Base-by-base conservation (phyloP, 2,888 invertebrate genomes). In the Abrostola tripartita region DNA sequence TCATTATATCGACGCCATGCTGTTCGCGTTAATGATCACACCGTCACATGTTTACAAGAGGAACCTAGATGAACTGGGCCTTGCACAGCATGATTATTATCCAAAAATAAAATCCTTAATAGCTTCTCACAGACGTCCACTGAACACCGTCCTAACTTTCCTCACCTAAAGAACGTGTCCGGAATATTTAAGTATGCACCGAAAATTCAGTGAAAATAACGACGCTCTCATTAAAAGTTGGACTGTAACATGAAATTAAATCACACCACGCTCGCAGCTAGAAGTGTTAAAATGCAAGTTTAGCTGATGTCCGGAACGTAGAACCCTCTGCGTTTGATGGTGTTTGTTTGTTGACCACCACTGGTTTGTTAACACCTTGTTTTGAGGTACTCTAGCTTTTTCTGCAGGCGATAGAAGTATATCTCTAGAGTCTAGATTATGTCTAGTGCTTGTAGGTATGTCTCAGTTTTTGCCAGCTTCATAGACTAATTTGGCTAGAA, bases 151-250 rank as follows among this genome's bases (percentile, higher is more conserved):
- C 70, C 58, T 44, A 62, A 63, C 50, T 55, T 62, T 14, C 37
- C 37, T 11, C 51, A 14, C 52, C 24, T 7, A 58, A 58, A 36
- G 44, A 55, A 58, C 49, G 56, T 52, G 63, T 24, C 37, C 41
- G 63, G 74, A 68, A 73, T 72, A 65, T 60, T 68, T 41, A 60
- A 58, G 36, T 37, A 36, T 24, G 38, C 52, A 53, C n/a, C 11
- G 35, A 41, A 62, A 58, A 59, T 49, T 68, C 67, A 76, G 66
- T 71, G 80, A 81, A 81, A 79, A 83, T 83, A 83, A 80, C 69
- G 81, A 66, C 62, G 62, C 61, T 74, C 73, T 84, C 84, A 87
- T 88, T 87, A 87, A 88, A 88, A 88, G 81, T 86, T 86, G 65
- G 75, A 68, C 76, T 65, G 68, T 68, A 63, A 79, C 78, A 55